Percentiles rank a stretch among this genome's conserved stretches.
Conservation (phyloP, 2,888 invertebrate species). For the Podabrus alpinus region DNA sequence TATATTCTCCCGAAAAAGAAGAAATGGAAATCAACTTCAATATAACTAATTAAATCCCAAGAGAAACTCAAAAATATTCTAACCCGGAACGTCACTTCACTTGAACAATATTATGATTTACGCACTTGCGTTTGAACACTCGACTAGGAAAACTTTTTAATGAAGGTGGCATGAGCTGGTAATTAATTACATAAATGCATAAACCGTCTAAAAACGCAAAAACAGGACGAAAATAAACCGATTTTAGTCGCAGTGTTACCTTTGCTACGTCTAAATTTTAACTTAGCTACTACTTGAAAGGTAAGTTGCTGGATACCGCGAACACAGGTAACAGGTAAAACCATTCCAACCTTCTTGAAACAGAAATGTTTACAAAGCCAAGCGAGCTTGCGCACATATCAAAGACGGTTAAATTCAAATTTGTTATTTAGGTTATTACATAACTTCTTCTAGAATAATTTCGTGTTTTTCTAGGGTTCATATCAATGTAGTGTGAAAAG, state of each 20-base stretch:
- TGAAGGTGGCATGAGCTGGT: background rate
- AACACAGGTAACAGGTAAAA: constrained; percentile 30
- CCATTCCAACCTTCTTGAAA: constrained; percentile 23
- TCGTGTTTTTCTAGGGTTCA: background rate
- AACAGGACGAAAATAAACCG: constrained; percentile 1
- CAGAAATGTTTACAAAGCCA: constrained; percentile 21
- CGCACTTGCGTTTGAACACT: background rate
- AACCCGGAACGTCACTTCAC: constrained; percentile 5
- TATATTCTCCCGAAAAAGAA: background rate
- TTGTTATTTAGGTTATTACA: constrained; percentile 6
- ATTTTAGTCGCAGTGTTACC: constrained; percentile 16
- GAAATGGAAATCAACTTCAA: background rate
- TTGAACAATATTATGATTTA: background rate
- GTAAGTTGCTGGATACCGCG: constrained; percentile 26
- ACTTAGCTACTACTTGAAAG: constrained; percentile 20
- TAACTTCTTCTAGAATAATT: background rate
- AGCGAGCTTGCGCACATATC: constrained; percentile 19
- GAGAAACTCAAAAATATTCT: background rate
- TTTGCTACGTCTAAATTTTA: constrained; percentile 25
- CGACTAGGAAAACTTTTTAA: constrained; percentile 4
- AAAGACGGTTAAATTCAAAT: constrained; percentile 22
- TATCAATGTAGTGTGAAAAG: background rate
- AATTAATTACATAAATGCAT: background rate
- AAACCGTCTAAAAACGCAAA: background rate
- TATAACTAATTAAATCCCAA: background rate